Evolutionary conservation across 2,113 vertebrate genomes (phyloP).

Genomic region (Xiphophorus hellerii): DNA sequence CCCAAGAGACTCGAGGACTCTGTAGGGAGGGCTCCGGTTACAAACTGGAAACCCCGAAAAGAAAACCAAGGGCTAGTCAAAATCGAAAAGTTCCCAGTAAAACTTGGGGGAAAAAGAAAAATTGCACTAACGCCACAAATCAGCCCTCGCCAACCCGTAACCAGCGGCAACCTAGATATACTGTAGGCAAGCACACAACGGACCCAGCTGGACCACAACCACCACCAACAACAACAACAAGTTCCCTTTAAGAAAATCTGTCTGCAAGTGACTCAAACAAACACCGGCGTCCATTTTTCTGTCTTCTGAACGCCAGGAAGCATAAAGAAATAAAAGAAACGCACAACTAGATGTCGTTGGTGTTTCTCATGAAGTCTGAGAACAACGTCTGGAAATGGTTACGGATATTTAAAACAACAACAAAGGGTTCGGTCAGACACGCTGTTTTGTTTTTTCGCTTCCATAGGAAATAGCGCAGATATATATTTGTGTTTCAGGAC

Average conservation of each 20-base stretch:
- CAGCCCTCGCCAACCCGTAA: slow-evolving; percentile 47
- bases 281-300: slow-evolving; percentile 34
- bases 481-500: slow-evolving; percentile 63
- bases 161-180: slow-evolving; percentile 69
- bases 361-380: not conserved
- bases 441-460: slow-evolving; percentile 38
- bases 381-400: slow-evolving; percentile 36
- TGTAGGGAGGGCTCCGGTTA: slow-evolving; percentile 30
- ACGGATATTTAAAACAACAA: not conserved
- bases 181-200: slow-evolving; percentile 67
- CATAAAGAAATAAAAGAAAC: slow-evolving; percentile 39
- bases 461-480: slow-evolving; percentile 71
- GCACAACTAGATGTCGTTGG: slow-evolving; percentile 56
- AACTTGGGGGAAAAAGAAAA: slow-evolving; percentile 52
- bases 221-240: slow-evolving; percentile 25
- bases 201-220: slow-evolving; percentile 65
- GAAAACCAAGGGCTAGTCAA: slow-evolving; percentile 72
- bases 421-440: slow-evolving; percentile 18
- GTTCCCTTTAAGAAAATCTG: slow-evolving; percentile 71
- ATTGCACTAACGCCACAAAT: slow-evolving; percentile 75
- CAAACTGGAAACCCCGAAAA: slow-evolving; percentile 51
- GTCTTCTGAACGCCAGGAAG: slow-evolving; percentile 8
- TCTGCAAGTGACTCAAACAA: slow-evolving; percentile 49
- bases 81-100: slow-evolving; percentile 43
- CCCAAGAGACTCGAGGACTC: slow-evolving; percentile 31